These are phyloP conservation scores for Cochlearius cochlearius DNA, from an alignment of 2,113 vertebrate genomes.

Conservation along the genomic window DNA sequence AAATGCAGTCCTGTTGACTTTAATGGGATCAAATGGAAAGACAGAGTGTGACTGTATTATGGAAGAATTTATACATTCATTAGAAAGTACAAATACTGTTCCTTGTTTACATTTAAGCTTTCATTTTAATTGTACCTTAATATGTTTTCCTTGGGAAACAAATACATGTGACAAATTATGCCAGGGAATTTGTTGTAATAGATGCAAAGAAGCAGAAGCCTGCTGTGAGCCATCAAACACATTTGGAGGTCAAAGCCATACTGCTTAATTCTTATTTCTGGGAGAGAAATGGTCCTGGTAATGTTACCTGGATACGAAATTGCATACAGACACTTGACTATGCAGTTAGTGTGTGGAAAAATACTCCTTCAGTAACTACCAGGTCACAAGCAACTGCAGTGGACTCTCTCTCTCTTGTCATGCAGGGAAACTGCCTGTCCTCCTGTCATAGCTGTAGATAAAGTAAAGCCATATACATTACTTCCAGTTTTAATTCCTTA, in stretches of 20 bases:
- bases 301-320: conserved; percentile 15
- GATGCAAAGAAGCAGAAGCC: not conserved
- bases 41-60: not conserved
- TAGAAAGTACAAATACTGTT: conserved; percentile 1
- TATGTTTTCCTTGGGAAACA: conserved; percentile 36
- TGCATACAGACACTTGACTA: not conserved
- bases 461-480: not conserved
- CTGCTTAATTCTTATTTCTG: not conserved
- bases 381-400: not conserved
- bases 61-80: conserved; percentile 8
- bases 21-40: not conserved
- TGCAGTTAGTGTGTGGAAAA: not conserved
- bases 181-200: not conserved
- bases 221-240: conserved; percentile 38
- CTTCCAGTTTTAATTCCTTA: not conserved
- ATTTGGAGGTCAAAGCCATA: conserved; percentile 37
- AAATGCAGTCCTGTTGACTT: not conserved
- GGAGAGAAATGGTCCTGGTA: not conserved
- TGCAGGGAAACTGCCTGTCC: not conserved
- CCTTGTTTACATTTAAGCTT: conserved; percentile 26
- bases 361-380: not conserved
- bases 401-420: not conserved
- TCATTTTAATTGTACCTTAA: conserved; percentile 36
- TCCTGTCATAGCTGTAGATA: not conserved
- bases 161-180: conserved; percentile 11